phyloP scores from a whole-genome alignment of 1,140 invertebrate genomes.

The Coenobita brevimanus region DNA sequence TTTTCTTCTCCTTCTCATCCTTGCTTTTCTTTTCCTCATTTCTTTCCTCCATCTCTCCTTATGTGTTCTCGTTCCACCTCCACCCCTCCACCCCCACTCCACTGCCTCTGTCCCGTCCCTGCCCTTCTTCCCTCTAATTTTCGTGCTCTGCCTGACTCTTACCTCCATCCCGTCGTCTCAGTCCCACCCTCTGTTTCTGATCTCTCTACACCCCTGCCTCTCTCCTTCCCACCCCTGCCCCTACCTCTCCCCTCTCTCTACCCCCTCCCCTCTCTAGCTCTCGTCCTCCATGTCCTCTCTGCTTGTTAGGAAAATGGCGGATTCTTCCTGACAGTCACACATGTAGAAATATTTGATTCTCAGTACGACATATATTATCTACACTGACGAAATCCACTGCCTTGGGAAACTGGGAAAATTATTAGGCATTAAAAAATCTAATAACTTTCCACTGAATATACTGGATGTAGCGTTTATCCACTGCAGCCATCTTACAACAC shows the following conservation, averaged over 20 bases:
- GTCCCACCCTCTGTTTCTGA: neutral
- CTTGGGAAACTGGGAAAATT: no score
- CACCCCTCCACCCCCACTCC: neutral
- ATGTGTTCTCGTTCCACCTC: neutral
- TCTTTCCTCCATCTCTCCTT: neutral
- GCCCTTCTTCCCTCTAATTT: neutral
- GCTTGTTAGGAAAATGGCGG: no score
- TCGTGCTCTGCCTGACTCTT: neutral
- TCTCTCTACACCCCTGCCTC: neutral
- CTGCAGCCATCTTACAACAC: no score
- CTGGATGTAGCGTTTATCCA: no score
- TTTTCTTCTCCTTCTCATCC: neutral
- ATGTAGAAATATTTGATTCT: no score
- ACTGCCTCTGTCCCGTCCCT: neutral
- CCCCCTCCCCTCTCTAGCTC: neutral
- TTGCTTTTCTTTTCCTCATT: no score
- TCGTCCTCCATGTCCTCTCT: neutral
- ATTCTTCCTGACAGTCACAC: no score
- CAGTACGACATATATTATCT: no score
- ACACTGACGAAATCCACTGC: no score
- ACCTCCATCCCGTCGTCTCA: neutral
- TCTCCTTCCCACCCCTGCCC: neutral
- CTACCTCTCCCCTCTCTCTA: neutral
- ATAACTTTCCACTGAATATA: no score
- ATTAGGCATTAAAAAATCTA: no score